These are phyloP conservation scores for Propithecus perrieri DNA, from an alignment of 2,797 vertebrate genomes.

Conservation along the genomic window DNA sequence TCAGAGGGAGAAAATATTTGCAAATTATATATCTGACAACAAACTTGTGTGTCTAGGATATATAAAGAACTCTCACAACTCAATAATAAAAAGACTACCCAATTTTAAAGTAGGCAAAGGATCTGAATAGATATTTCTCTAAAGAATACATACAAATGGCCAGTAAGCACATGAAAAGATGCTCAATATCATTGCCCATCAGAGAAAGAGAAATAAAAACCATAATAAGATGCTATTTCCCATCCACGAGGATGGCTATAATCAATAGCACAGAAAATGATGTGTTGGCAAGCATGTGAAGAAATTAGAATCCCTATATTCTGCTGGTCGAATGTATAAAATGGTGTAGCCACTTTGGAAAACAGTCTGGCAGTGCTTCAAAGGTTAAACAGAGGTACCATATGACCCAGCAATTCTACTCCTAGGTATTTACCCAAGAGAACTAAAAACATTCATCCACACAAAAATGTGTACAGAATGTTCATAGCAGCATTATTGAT, in stretches of 20 bases:
- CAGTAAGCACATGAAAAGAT: background rate
- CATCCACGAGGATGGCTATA: background rate
- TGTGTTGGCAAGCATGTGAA: background rate
- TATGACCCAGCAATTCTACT: background rate
- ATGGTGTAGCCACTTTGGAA: background rate
- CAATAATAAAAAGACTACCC: background rate
- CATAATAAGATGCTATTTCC: background rate
- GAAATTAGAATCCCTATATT: background rate
- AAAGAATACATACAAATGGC: background rate
- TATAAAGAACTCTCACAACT: background rate
- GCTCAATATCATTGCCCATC: background rate
- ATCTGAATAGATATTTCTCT: background rate
- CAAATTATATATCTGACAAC: background rate
- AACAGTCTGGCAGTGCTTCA: background rate
- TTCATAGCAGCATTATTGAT: background rate
- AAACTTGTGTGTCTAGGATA: background rate
- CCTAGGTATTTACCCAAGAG: background rate
- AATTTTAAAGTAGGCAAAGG: background rate
- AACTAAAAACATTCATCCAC: background rate
- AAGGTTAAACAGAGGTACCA: background rate
- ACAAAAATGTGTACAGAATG: background rate
- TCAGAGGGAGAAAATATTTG: background rate
- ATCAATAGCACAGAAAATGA: background rate
- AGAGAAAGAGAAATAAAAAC: constrained; percentile 13
- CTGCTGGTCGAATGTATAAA: background rate